Evolutionary conservation across 2,113 vertebrate genomes (phyloP).

Genomic region (Colinus virginianus): DNA sequence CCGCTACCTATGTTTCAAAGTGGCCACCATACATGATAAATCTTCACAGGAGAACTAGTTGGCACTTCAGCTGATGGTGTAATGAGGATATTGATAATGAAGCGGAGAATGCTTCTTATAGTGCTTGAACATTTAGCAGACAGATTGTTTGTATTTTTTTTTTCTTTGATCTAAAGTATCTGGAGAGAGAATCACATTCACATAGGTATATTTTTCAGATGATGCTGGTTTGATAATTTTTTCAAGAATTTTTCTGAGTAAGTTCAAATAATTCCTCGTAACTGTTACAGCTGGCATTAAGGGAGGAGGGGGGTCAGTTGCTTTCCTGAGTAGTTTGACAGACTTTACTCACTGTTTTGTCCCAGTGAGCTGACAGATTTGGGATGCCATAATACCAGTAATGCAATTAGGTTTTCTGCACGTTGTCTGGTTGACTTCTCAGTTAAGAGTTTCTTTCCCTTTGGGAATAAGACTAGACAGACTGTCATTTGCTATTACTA

Average conservation of each 20-base stretch:
- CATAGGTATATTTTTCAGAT: neutral
- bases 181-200: constrained; percentile 5
- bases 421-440: constrained; percentile 83
- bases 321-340: constrained; percentile 43
- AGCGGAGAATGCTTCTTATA: constrained; percentile 46
- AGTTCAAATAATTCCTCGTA: neutral
- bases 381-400: constrained; percentile 74
- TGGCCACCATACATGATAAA: constrained; percentile 88
- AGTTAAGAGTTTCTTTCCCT: constrained; percentile 81
- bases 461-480: constrained; percentile 85
- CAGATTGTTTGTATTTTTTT: constrained; percentile 43
- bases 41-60: constrained; percentile 76
- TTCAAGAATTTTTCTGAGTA: neutral
- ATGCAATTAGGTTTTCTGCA: constrained; percentile 78
- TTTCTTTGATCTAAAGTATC: constrained; percentile 41
- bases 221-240: neutral
- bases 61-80: constrained; percentile 71
- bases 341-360: constrained; percentile 58
- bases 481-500: constrained; percentile 86
- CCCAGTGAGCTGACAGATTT: constrained; percentile 76
- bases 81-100: constrained; percentile 78
- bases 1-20: constrained; percentile 90
- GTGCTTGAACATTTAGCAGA: constrained; percentile 35
- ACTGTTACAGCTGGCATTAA: neutral
- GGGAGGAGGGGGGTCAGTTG: constrained; percentile 37